Base-by-base conservation (phyloP, 2,888 invertebrate genomes). In the Brenthis hecate region DNA sequence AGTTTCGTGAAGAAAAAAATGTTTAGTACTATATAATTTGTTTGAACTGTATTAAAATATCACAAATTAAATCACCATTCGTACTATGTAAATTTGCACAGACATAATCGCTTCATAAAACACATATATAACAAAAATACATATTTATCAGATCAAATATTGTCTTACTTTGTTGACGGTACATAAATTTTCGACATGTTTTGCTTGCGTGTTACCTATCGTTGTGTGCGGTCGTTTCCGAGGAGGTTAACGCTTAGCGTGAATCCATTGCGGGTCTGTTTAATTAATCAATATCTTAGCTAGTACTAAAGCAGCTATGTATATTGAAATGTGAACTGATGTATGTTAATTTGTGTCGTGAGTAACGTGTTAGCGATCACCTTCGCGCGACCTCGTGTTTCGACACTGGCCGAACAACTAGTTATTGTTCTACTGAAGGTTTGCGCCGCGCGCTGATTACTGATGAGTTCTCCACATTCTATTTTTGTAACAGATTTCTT, bases 331-430 rank as follows among this genome's bases (percentile, higher is more conserved):
- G 28, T 64, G 13, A 43, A 3, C 61, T 69, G 66, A 73, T 69
- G 73, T 72, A 72, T 55, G 62, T 85, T 70, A 68, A 74, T 69
- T 72, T 72, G 72, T 55, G 65, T 85, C 86, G 88, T 89, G 91
- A 85, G 84, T 79, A 81, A 78, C 81, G 85, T 85, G 88, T 89
- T 87, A 87, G 86, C 85, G 81, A 82, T 86, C 91, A 92, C 92
- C 91, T 92, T 91, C 91, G 87, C 77, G 79, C 89, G 92, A 92
- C 92, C 92, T 91, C 92, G 91, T 79, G 88, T 89, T 87, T 91
- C 90, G 86, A 89, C 89, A 89, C 81, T 81, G 81, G 80, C 77
- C 82, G 78, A 77, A 84, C 84, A 83, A 84, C 85, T 86, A 86
- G 86, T 87, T 88, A 91, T 90, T 91, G 91, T 91, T 89, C 86